phyloP scores from a whole-genome alignment of 2,113 vertebrate species.

The Pseudopodoces humilis region DNA sequence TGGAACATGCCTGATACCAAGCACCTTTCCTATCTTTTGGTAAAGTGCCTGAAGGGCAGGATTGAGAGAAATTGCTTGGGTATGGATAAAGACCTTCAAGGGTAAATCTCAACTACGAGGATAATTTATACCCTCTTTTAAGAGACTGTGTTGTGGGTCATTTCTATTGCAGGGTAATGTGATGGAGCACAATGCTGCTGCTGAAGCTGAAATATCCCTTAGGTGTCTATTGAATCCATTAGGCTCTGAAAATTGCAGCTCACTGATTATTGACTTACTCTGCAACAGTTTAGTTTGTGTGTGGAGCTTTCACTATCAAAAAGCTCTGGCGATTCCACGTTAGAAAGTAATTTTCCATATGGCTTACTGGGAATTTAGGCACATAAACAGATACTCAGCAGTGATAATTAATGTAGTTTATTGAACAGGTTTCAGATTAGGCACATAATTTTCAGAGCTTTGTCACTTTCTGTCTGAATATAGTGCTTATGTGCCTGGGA shows the following conservation, averaged over 20 bases:
- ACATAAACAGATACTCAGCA: conserved; percentile 16
- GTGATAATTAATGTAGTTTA: conserved; percentile 25
- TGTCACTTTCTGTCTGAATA: conserved; percentile 20
- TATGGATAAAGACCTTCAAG: neutral
- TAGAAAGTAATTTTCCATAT: conserved; percentile 48
- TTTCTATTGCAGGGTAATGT: neutral
- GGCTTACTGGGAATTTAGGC: conserved; percentile 30
- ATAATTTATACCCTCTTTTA: neutral
- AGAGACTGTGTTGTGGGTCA: neutral
- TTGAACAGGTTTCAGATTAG: neutral
- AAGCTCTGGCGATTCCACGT: neutral
- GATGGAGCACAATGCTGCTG: neutral
- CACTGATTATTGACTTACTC: neutral
- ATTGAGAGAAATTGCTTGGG: neutral
- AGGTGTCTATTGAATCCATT: neutral
- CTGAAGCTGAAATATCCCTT: neutral
- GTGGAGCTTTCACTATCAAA: neutral
- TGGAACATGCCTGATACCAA: neutral
- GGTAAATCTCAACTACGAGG: neutral
- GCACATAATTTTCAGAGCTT: conserved; percentile 28
- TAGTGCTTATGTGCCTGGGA: conserved; percentile 8
- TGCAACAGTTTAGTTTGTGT: neutral
- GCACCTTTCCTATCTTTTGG: neutral
- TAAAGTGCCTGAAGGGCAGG: neutral
- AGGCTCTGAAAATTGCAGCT: conserved; percentile 14